Conservation (phyloP, 2,888 invertebrate genomes). For the Bombylius discolor region DNA sequence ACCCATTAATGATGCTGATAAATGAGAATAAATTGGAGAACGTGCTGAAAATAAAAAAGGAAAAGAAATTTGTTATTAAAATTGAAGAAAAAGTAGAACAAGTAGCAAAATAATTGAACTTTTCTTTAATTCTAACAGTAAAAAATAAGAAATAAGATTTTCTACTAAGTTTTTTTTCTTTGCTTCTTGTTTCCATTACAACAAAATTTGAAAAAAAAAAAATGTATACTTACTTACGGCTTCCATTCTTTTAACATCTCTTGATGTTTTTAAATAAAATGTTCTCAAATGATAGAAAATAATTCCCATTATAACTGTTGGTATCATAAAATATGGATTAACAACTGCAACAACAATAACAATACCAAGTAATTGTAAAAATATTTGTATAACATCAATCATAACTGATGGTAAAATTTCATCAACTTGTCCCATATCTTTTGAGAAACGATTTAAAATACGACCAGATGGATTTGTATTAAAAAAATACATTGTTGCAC, state of each 20-base stretch:
- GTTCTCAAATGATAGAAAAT: slow-evolving; percentile 63
- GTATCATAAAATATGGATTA: slow-evolving; percentile 59
- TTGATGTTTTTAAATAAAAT: slow-evolving; percentile 65
- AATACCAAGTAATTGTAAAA: slow-evolving; percentile 67
- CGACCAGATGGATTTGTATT: slow-evolving; percentile 73
- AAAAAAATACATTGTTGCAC: slow-evolving; percentile 76
- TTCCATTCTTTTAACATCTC: slow-evolving; percentile 69
- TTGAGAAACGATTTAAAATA: slow-evolving; percentile 78
- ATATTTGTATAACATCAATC: slow-evolving; percentile 51
- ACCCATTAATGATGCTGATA: slow-evolving; percentile 80
- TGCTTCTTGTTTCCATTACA: too few species aligned
- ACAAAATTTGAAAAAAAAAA: too few species aligned
- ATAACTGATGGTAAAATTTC: slow-evolving; percentile 35
- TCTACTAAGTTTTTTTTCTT: too few species aligned
- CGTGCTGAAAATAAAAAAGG: slow-evolving; percentile 48
- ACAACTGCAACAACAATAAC: slow-evolving; percentile 63
- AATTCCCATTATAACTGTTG: slow-evolving; percentile 53
- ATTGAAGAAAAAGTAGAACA: too few species aligned
- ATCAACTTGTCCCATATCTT: slow-evolving; percentile 60
- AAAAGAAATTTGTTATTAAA: too few species aligned
- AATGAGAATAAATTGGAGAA: slow-evolving; percentile 90
- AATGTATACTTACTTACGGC: slow-evolving; percentile 56
- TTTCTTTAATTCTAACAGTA: too few species aligned
- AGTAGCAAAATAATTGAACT: too few species aligned
- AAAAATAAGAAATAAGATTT: too few species aligned